Conservation (phyloP, 2,888 invertebrate genomes). For the Pterostichus madidus region DNA sequence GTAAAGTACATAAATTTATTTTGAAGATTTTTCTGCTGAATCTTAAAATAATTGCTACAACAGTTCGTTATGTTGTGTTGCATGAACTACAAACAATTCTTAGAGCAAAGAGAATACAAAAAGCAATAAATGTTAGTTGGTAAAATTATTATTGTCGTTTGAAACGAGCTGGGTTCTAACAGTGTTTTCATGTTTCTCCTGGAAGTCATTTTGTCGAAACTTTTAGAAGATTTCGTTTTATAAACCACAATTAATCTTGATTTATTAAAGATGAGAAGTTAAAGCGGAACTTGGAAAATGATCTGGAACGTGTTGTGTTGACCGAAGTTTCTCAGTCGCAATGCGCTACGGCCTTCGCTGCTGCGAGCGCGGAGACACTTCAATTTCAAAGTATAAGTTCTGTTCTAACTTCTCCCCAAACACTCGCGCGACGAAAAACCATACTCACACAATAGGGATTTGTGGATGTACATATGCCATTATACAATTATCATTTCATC, state of each 20-base stretch:
- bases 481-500: not conserved
- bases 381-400: slow-evolving; percentile 40
- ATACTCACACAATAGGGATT: slow-evolving; percentile 2
- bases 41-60: not conserved
- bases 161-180: slow-evolving; percentile 41
- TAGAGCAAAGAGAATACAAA: slow-evolving; percentile 41
- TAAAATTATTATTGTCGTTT: slow-evolving; percentile 57
- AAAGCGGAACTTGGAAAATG: slow-evolving; percentile 65
- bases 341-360: slow-evolving; percentile 16
- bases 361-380: slow-evolving; percentile 14
- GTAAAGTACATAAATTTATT: too few relatives aligned
- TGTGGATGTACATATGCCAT: not conserved
- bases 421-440: slow-evolving; percentile 1
- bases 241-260: slow-evolving; percentile 67
- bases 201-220: slow-evolving; percentile 65
- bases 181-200: slow-evolving; percentile 65
- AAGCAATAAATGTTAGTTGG: slow-evolving; percentile 55
- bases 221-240: slow-evolving; percentile 65
- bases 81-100: slow-evolving; percentile 2
- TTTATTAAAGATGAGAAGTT: slow-evolving; percentile 66
- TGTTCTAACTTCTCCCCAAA: slow-evolving; percentile 33
- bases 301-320: slow-evolving; percentile 65
- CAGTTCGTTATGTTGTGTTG: not conserved
- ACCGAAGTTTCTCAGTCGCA: slow-evolving; percentile 44
- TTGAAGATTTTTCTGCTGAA: not conserved